These are phyloP conservation scores for Leptoclinus maculatus DNA, from an alignment of 2,797 vertebrate species.

Conservation along the genomic window DNA sequence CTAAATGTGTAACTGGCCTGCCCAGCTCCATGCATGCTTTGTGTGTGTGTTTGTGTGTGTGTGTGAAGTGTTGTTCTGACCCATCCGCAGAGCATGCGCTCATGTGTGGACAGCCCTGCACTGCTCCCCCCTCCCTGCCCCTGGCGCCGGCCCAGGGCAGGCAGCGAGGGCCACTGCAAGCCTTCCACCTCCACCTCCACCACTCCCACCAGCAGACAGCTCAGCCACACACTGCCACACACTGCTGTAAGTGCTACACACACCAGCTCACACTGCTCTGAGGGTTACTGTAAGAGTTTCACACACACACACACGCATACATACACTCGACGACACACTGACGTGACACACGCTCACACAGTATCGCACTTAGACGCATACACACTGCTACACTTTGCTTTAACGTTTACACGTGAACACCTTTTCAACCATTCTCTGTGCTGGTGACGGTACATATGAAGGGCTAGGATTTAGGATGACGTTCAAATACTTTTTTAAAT, in stretches of 20 bases:
- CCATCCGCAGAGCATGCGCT: slow-evolving; percentile 96
- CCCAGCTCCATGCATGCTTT: slow-evolving; percentile 75
- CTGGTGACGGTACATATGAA: background rate
- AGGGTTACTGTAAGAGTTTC: slow-evolving; percentile 18
- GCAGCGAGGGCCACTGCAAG: slow-evolving; percentile 87
- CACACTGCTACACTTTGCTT: slow-evolving; percentile 23
- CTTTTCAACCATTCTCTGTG: background rate
- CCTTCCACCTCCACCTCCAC: slow-evolving; percentile 81
- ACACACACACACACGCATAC: slow-evolving; percentile 16
- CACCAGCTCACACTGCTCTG: slow-evolving; percentile 43
- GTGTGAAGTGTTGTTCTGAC: slow-evolving; percentile 87
- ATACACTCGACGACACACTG: background rate
- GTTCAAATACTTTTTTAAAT: background rate
- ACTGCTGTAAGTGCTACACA: slow-evolving; percentile 91
- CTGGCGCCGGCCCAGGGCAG: slow-evolving; percentile 84
- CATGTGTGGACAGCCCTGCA: slow-evolving; percentile 85
- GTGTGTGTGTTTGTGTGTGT: slow-evolving; percentile 69
- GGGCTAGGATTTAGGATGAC: background rate
- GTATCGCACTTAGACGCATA: background rate
- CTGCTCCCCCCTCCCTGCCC: slow-evolving; percentile 84
- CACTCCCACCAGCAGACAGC: slow-evolving; percentile 84
- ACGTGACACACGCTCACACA: background rate
- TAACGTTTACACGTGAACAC: background rate
- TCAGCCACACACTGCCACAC: slow-evolving; percentile 87
- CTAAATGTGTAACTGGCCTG: slow-evolving; percentile 70